These are phyloP conservation scores for Caracal caracal DNA, from an alignment of 2,113 vertebrate genomes.

Conservation along the genomic window DNA sequence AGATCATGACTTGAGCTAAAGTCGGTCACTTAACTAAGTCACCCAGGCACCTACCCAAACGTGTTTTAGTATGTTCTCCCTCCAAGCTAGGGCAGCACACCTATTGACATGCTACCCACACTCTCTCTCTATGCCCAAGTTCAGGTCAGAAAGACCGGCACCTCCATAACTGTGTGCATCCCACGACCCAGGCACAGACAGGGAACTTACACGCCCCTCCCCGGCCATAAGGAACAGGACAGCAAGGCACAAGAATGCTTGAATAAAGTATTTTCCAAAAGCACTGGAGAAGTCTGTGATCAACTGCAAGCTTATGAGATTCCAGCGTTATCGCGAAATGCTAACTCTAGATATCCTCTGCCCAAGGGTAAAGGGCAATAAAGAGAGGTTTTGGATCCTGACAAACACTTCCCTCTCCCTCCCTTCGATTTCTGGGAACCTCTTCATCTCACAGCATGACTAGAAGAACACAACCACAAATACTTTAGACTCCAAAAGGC, in stretches of 20 bases:
- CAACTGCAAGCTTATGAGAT: neutral
- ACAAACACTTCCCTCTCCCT: neutral
- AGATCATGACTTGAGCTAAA: too few relatives aligned
- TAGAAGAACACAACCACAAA: constrained; percentile 52
- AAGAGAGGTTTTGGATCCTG: neutral
- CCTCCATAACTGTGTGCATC: fast-evolving
- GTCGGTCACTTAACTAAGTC: too few relatives aligned
- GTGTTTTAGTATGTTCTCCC: neutral
- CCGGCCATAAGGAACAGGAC: neutral
- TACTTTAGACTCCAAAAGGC: neutral
- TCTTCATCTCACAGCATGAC: constrained; percentile 8
- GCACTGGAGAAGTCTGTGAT: neutral
- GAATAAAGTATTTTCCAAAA: neutral
- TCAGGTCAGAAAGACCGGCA: neutral
- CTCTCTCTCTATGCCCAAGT: neutral
- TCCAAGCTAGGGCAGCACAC: neutral
- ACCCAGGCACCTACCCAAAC: neutral
- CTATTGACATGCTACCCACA: neutral
- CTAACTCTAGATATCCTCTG: neutral
- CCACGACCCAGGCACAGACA: neutral
- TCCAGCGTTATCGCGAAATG: neutral
- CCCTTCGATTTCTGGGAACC: constrained; percentile 46
- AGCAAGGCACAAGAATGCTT: neutral
- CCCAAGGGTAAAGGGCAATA: neutral
- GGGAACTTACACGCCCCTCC: neutral